phyloP scores from a whole-genome alignment of 2,797 vertebrate species.

The Spheniscus humboldti region DNA sequence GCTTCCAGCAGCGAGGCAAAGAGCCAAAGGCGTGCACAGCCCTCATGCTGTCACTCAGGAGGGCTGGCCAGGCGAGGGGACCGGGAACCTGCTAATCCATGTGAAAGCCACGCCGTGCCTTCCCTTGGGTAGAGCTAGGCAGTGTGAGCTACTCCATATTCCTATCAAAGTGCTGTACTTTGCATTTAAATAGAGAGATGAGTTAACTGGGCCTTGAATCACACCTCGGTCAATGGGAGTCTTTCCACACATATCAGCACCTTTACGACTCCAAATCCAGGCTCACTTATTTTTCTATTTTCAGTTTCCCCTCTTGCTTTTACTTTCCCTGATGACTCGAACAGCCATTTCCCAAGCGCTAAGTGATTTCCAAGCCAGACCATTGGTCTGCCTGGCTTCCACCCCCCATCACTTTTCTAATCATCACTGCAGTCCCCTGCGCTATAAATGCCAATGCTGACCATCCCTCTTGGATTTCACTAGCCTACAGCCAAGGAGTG shows the following conservation, averaged over 20 bases:
- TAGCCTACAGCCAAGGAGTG: background rate
- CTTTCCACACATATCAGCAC: background rate
- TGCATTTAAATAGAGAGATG: background rate
- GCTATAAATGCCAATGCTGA: background rate
- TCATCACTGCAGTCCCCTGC: rapidly evolving
- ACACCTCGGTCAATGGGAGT: background rate
- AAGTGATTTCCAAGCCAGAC: background rate
- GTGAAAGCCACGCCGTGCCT: background rate
- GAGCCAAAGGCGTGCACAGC: background rate
- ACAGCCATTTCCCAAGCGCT: background rate
- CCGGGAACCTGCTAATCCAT: rapidly evolving
- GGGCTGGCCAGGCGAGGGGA: background rate
- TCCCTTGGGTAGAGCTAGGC: background rate
- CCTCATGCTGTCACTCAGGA: background rate
- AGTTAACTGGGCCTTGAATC: background rate
- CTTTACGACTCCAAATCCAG: background rate
- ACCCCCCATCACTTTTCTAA: background rate
- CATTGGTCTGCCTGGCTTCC: background rate
- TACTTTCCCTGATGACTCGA: background rate
- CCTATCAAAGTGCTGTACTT: background rate
- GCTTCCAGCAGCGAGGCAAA: background rate
- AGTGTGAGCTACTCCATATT: background rate
- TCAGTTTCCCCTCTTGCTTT: background rate
- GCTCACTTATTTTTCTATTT: background rate
- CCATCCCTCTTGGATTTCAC: background rate